phyloP scores from a whole-genome alignment of 2,888 invertebrate species.

The Cephus spinipes region DNA sequence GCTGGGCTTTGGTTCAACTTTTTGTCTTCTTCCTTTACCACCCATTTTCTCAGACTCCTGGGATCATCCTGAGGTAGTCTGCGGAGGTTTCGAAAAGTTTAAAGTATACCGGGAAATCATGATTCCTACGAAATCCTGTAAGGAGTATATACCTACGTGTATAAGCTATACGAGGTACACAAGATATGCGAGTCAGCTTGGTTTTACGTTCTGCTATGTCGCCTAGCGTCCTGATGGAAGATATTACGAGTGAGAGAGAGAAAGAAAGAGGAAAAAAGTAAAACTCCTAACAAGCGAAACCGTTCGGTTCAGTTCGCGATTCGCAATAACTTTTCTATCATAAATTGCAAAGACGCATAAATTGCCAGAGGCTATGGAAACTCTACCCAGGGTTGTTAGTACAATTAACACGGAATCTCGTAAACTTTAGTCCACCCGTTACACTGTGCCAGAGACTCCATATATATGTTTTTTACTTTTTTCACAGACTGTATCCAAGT shows the following conservation, averaged over 20 bases:
- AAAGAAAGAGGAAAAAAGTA: conserved; percentile 7
- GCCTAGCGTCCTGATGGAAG: not conserved
- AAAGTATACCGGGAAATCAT: not conserved
- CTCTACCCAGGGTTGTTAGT: conserved; percentile 17
- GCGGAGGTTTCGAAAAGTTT: not conserved
- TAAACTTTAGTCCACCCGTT: conserved; percentile 34
- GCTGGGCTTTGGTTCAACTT: not conserved
- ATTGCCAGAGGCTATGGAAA: not conserved
- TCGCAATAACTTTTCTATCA: not conserved
- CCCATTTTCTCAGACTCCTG: not conserved
- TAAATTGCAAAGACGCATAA: not conserved
- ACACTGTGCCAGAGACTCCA: not conserved
- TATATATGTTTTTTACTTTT: not conserved
- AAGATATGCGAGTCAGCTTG: not conserved
- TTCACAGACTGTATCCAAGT: not conserved
- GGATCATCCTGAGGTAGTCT: not conserved
- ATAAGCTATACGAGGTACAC: not conserved
- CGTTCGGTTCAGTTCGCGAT: not conserved
- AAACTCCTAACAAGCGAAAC: conserved; percentile 18
- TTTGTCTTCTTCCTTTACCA: not conserved
- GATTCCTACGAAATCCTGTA: not conserved
- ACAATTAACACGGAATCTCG: conserved; percentile 50
- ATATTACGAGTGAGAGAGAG: not conserved
- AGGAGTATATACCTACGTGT: not conserved
- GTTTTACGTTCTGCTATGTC: not conserved